phyloP scores from a whole-genome alignment of 2,888 invertebrate species.

The Halocaridina rubra region DNA sequence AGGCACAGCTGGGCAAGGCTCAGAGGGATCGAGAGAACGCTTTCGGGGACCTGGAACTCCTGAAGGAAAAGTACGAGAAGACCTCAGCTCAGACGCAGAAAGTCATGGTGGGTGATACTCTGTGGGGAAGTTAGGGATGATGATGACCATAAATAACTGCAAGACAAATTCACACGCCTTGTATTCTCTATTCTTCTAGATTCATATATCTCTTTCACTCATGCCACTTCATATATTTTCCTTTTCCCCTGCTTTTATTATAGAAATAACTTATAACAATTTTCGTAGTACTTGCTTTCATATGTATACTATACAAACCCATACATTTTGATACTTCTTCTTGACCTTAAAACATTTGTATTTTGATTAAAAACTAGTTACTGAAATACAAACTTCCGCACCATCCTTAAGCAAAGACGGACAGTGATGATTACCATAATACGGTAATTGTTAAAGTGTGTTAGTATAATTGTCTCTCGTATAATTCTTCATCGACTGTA shows the following conservation, averaged over 20 bases:
- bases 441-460: too few species aligned
- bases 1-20: constrained; percentile 83
- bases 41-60: constrained; percentile 85
- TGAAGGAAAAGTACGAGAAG: constrained; percentile 90
- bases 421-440: too few species aligned
- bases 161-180: background rate
- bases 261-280: too few species aligned
- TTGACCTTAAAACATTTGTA: too few species aligned
- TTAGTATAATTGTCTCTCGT: background rate
- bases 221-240: background rate
- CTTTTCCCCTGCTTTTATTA: background rate
- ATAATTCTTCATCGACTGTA: background rate
- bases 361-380: too few species aligned
- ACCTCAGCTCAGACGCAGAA: constrained; percentile 86
- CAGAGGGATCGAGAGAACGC: constrained; percentile 87
- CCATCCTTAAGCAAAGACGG: background rate
- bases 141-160: background rate
- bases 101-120: constrained; percentile 65
- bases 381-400: background rate
- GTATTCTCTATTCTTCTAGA: background rate
- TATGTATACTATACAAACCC: too few species aligned
- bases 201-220: background rate
- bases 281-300: too few species aligned
- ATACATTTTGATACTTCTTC: too few species aligned
- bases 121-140: constrained; percentile 15